Base-by-base conservation (phyloP, 2,888 invertebrate species). In the Chaitophorus viminalis region DNA sequence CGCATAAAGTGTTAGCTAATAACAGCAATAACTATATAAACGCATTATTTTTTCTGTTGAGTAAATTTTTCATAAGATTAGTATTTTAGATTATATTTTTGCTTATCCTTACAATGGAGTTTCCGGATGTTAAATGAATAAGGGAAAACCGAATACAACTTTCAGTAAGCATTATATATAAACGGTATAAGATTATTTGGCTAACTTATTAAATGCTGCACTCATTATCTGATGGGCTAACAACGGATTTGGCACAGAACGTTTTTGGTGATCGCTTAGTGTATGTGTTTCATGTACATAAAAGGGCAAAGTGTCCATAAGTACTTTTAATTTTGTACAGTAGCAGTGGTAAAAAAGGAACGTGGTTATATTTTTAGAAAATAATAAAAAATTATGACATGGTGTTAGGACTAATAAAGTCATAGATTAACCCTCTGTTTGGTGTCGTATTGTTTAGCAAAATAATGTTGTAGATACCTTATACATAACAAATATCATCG, bases 201-300 rank as follows among this genome's bases (percentile, higher is more conserved):
- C 76, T 39, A 76, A 76, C 33, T 76, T 84, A 36, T 76, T 68
- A 60, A 60, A 83, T 54, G 17, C 29, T 54, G 17, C 21, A 29
- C 25, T 36, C 54, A 65, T 77, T 85, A 85, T 85, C 85, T 85
- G 85, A 85, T 85, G 76, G 85, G 85, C 85, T 18, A 46, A 68
- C 46, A 31, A 68, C 68, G 33, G 31, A 85, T 85, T 85, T 85
- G 85, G 85, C 85, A 77, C 83, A 54, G 17, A 77, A 54, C 46
- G n/a, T 74, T 74, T 74, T 74, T 21, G 74, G 3, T 25, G 36
- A 29, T 76, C 29, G 11, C 39, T 31, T 76, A n/a, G 76, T 39
- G 82, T 33, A 54, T 82, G n/a, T 11, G 18, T 46, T 72, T 82
- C 31, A 25, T 18, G 17, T 1, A 54, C 6, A 77, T 17, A 21